Conservation (phyloP, 30 jellyfish, hydroid and myxozoan genomes). For the Cassiopea andromeda region DNA sequence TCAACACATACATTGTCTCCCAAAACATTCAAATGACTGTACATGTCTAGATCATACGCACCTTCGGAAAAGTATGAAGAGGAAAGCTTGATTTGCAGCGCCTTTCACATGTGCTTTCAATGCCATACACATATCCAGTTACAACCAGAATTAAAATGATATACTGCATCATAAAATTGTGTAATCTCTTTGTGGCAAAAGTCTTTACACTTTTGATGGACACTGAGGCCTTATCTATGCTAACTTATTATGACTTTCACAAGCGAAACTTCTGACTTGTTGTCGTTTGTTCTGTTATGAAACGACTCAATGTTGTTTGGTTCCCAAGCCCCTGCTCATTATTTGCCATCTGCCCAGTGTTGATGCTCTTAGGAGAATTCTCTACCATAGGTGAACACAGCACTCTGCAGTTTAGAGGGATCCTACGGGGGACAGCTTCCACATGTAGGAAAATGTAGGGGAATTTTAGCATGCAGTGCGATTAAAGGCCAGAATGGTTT, state of each 20-base stretch:
- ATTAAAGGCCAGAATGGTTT: too few species aligned
- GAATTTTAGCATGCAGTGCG: too few species aligned
- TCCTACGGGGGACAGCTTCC: too few species aligned
- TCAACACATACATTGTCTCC: too few species aligned
- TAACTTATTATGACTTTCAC: too few species aligned
- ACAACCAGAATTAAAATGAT: constrained; percentile 2
- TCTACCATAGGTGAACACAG: too few species aligned
- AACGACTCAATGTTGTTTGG: neutral
- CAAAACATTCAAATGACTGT: too few species aligned
- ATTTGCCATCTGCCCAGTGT: too few species aligned
- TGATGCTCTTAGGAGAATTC: too few species aligned
- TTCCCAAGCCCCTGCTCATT: neutral
- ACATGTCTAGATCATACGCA: neutral
- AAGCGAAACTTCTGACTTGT: neutral
- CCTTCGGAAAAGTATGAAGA: constrained; percentile 64
- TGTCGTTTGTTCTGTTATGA: neutral
- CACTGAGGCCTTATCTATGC: too few species aligned
- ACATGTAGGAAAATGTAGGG: too few species aligned
- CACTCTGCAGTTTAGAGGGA: too few species aligned
- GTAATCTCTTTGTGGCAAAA: neutral
- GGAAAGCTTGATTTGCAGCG: constrained; percentile 55
- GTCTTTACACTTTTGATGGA: neutral
- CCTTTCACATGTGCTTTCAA: constrained; percentile 7
- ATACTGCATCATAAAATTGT: constrained; percentile 18
- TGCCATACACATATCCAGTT: constrained; percentile 20